Evolutionary conservation across 2,888 invertebrate species (phyloP), one percentile per base, ranked within the genome.

Genomic region (Malachius bipustulatus): DNA sequence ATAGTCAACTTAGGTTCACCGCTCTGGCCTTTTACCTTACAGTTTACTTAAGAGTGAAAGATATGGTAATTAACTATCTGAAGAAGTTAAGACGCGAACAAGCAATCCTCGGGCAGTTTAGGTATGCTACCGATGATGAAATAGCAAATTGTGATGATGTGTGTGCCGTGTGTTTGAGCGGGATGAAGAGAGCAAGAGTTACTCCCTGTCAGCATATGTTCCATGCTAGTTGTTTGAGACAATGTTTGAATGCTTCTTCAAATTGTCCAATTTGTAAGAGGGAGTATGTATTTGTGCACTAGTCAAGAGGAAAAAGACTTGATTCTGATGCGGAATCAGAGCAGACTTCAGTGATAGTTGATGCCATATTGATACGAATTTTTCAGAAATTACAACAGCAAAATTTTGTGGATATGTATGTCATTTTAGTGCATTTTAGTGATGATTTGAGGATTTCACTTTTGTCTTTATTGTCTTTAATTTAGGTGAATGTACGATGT

Each of bases 141-240:
- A 67, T 84, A 26, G 65, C 67, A 8, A 70, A 70, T 28, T 70
- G 77, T 38, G 82, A 83, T 48, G 83, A 84, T 48, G 79, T 83
- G 1, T 84, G 84, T 55, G 80, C 82, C 1, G 80, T 84, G 3
- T 84, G 84, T 50, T 65, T 84, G 24, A 76, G 72, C 41, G 55
- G 64, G 2, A 81, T 83, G 82, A 64, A 64, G 34, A 70, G 74
- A 4, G 83, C 83, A 0, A 66, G 82, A 26, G 73, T 82, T 6
- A 83, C 83, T 1, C 82, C 82, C 0, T 84, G 84, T 53, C 78
- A 79, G 32, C 84, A 84, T 55, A 70, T 79, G 55, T 84, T 83
- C 60, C 84, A 84, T 54, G 80, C 80, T 0, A 77, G 77, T 54
- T 84, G 84, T 52, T 63, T 84, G 13, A 63, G 82, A 39, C 70